phyloP scores from a whole-genome alignment of 2,888 invertebrate species.

The Mimumesa dahlbomi region DNA sequence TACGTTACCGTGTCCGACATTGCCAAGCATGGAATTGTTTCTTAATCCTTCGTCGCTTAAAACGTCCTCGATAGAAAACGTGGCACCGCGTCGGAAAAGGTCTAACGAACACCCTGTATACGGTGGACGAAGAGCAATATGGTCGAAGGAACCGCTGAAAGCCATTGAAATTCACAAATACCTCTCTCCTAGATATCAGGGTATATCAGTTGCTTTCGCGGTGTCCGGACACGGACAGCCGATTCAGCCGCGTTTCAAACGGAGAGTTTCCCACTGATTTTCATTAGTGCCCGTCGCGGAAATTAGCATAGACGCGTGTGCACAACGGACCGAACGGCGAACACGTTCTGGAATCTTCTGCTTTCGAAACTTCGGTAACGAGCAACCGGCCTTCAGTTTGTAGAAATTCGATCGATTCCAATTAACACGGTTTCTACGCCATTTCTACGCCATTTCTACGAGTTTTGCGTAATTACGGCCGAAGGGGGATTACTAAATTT shows the following conservation, averaged over 20 bases:
- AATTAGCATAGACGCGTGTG: constrained; percentile 23
- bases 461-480: no score
- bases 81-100: neutral
- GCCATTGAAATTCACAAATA: constrained; percentile 21
- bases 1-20: no score
- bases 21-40: no score
- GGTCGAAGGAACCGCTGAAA: constrained; percentile 11
- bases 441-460: no score
- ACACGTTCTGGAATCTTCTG: neutral
- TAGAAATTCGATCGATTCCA: constrained; percentile 24
- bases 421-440: constrained; percentile 5
- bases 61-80: neutral
- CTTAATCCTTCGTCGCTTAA: no score
- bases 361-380: neutral
- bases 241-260: constrained; percentile 18
- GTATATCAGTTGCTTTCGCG: constrained; percentile 3
- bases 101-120: neutral
- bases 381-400: neutral
- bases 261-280: constrained; percentile 24
- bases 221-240: constrained; percentile 10
- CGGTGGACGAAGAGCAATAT: neutral
- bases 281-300: constrained; percentile 44
- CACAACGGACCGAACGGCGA: neutral
- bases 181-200: neutral
- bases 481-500: no score